Percentiles rank a stretch among this genome's conserved stretches.
Conservation (phyloP, 2,113 vertebrate genomes). For the Melanotaenia duboulayi region DNA sequence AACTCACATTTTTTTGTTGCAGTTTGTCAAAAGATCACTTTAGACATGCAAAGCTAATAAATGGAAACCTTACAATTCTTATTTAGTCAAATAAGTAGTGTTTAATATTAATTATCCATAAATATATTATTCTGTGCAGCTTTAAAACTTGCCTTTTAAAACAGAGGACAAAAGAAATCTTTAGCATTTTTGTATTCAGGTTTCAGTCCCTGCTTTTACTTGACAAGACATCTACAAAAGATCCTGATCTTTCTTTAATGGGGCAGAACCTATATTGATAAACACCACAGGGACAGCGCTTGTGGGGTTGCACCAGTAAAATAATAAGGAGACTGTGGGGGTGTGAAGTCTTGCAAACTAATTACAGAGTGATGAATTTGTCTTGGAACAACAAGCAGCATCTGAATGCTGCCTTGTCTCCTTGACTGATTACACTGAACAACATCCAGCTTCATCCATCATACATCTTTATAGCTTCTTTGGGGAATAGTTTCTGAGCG, state of each 20-base stretch:
- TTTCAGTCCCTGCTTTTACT: constrained; percentile 2
- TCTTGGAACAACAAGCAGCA: constrained; percentile 69
- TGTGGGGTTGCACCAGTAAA: constrained; percentile 35
- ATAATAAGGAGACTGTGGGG: constrained; percentile 42
- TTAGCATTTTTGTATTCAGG: background rate
- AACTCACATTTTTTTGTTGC: too few species aligned
- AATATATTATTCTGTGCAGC: background rate
- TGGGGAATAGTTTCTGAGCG: constrained; percentile 42
- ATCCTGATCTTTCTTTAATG: constrained; percentile 23
- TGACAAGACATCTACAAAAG: constrained; percentile 6
- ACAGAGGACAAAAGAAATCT: background rate
- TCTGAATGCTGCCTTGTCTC: constrained; percentile 67
- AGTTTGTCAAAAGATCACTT: too few species aligned
- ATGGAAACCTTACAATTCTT: too few species aligned
- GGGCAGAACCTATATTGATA: constrained; percentile 15
- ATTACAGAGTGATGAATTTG: constrained; percentile 74
- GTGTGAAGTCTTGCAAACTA: constrained; percentile 59
- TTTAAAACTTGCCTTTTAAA: background rate
- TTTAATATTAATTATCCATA: background rate
- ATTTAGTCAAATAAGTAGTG: too few species aligned
- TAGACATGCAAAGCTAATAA: background rate
- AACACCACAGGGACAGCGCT: constrained; percentile 16
- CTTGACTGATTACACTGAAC: constrained; percentile 66
- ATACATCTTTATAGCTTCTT: constrained; percentile 63
- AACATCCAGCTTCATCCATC: constrained; percentile 65